A percentile compares a stretch with the other conserved stretches of the same genome.
Conservation (phyloP, 2,888 invertebrate species). For the Sesia bembeciformis region DNA sequence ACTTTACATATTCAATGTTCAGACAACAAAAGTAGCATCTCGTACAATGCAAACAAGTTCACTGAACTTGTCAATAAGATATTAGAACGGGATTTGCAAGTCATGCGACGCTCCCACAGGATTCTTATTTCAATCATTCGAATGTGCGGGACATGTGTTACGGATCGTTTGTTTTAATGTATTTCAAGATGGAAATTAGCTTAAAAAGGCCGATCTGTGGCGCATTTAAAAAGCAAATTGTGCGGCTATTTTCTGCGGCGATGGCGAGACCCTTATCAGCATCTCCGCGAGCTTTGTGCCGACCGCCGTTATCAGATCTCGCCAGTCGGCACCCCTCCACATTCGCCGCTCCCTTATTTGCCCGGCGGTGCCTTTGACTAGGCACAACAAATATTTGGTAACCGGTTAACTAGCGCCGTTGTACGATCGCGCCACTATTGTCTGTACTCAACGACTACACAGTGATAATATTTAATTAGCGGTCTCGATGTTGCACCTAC, state of each 20-base stretch:
- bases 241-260: conserved; percentile 16
- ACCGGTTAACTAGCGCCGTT: conserved; percentile 64
- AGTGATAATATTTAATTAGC: conserved; percentile 72
- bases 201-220: not conserved
- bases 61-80: conserved; percentile 48
- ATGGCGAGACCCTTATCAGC: conserved; percentile 45
- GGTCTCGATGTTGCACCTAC: conserved; percentile 61
- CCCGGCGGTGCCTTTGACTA: conserved; percentile 64
- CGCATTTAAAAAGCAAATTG: conserved; percentile 8
- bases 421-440: conserved; percentile 56
- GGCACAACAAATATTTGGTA: conserved; percentile 60
- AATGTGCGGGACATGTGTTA: not conserved
- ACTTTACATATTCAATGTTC: conserved; percentile 39
- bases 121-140: not conserved
- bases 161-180: not conserved
- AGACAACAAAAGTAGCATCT: conserved; percentile 23
- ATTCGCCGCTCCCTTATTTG: conserved; percentile 44
- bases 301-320: conserved; percentile 51
- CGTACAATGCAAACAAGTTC: conserved; percentile 27
- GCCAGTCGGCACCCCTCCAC: conserved; percentile 17
- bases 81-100: conserved; percentile 53
- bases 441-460: conserved; percentile 51
- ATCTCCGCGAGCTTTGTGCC: conserved; percentile 49
- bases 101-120: conserved; percentile 17
- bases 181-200: not conserved